These are phyloP conservation scores for Ambastaia sidthimunki DNA, from an alignment of 2,797 vertebrate genomes.

Conservation along the genomic window DNA sequence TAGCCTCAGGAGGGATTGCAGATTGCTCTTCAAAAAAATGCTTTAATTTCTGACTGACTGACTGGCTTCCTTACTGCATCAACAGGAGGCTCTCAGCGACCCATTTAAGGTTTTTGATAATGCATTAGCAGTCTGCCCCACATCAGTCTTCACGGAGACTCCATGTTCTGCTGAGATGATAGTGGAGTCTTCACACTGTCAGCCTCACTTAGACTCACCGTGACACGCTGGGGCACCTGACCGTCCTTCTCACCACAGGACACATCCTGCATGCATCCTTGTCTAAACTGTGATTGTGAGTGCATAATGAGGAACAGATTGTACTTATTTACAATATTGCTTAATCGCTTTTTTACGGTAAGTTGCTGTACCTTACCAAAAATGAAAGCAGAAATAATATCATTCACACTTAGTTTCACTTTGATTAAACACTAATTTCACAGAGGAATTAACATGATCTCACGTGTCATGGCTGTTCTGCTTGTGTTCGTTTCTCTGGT, in stretches of 20 bases:
- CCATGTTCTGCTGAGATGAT: constrained; percentile 25
- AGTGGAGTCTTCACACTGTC: constrained; percentile 36
- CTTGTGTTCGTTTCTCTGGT: neutral
- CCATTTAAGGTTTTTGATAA: constrained; percentile 53
- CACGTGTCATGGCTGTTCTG: neutral
- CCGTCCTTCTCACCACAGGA: constrained; percentile 12
- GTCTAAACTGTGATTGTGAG: constrained; percentile 15
- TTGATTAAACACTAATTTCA: constrained; percentile 10
- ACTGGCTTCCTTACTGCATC: constrained; percentile 11
- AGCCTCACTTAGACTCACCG: constrained; percentile 29
- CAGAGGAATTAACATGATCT: neutral
- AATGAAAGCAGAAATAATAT: constrained; percentile 1
- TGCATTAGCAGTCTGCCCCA: constrained; percentile 52
- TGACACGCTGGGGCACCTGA: neutral
- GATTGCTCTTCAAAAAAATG: constrained; percentile 10
- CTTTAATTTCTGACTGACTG: constrained; percentile 38
- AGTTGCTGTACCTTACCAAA: neutral
- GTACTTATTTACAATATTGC: neutral
- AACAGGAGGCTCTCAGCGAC: constrained; percentile 41
- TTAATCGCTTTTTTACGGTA: neutral
- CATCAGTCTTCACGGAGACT: constrained; percentile 43
- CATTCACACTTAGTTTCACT: neutral
- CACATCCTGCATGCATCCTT: neutral
- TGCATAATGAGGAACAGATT: constrained; percentile 4
- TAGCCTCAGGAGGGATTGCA: constrained; percentile 20